A percentile compares a stretch with the other conserved stretches of the same genome.
These are phyloP conservation scores for Epiblema foenella DNA, from an alignment of 2,888 invertebrate species.

Conservation along the genomic window DNA sequence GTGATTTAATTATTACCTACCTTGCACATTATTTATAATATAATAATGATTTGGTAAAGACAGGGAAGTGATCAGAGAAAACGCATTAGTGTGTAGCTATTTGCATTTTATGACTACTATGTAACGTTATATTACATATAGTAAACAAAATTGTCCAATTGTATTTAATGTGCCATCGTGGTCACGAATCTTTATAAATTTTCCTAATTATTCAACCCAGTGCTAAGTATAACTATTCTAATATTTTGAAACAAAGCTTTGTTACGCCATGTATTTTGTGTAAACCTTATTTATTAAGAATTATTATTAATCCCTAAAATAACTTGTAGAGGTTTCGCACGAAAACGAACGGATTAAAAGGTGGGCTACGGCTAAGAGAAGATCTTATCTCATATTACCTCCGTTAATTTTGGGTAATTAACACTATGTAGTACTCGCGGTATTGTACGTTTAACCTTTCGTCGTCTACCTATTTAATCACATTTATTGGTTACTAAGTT, in stretches of 20 bases:
- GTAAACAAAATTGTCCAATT: too few relatives aligned
- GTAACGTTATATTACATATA: too few relatives aligned
- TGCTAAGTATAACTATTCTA: neutral
- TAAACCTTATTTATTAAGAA: slow-evolving; percentile 53
- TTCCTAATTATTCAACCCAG: neutral
- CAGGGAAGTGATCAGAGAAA: too few relatives aligned
- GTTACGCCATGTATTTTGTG: slow-evolving; percentile 50
- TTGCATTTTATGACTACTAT: too few relatives aligned
- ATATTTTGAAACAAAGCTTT: slow-evolving; percentile 42
- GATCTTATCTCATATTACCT: slow-evolving; percentile 46
- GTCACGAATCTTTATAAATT: neutral
- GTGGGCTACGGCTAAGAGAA: slow-evolving; percentile 50
- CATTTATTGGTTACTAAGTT: slow-evolving; percentile 34
- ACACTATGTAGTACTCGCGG: slow-evolving; percentile 20
- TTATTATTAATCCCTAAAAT: slow-evolving; percentile 71
- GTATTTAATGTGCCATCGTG: neutral
- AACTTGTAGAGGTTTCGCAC: slow-evolving; percentile 81
- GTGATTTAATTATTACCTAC: neutral
- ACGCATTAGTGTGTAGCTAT: too few relatives aligned
- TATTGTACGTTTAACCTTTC: slow-evolving; percentile 32
- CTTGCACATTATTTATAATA: too few relatives aligned
- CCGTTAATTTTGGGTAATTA: slow-evolving; percentile 38
- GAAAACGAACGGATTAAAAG: slow-evolving; percentile 71
- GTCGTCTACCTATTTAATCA: slow-evolving; percentile 32
- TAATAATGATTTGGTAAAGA: too few relatives aligned